Evolutionary conservation across 2,797 vertebrate species (phyloP), one percentile per base, ranked within the genome.

Genomic region (Centroberyx gerrardi): DNA sequence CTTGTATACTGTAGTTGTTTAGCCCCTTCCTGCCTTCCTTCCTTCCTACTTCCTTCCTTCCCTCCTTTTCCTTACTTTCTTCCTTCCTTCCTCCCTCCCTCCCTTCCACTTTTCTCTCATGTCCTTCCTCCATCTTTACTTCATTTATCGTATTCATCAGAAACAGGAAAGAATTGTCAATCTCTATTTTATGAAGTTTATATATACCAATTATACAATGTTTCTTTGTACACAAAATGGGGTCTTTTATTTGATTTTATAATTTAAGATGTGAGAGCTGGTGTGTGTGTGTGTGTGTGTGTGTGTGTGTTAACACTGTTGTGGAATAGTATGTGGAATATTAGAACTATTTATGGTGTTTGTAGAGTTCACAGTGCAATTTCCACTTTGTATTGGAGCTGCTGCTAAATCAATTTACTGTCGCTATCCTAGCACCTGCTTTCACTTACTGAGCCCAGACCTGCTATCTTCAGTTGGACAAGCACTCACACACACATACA

Each of bases 361-460:
- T 49, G 48, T 18, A 8, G 33, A 40, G 36, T 12, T 53, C 18
- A 33, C 38, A 40, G 31, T 51, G 63, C 53, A 36, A 52, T 53
- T 65, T 65, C 17, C 17, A 31, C 7, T 52, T 38, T 53, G 27
- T 54, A 68, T 56, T 46, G 38, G 27, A 17, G 22, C 14, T 55
- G 53, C 8, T 2, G 9, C 53, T 29, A 40, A 68, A 68, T 68
- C 65, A 68, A 56, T 68, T 69, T 31, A 38, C 55, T 51, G 9
- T 56, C 18, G 28, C 52, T 44, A 31, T 17, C 18, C 27, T 46
- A 38, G 29, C 42, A 46, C 44, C 46, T 69, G 56, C 8, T 48
- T 48, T 38, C 29, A 58, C 29, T 38, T 22, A 18, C 53, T 55
- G 5, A 3, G 15, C 17, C 12, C 31, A n/a, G 29, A 8, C 56